Evolutionary conservation across 2,797 vertebrate species (phyloP), one percentile per base, ranked within the genome.

Genomic region (Molossus molossus): DNA sequence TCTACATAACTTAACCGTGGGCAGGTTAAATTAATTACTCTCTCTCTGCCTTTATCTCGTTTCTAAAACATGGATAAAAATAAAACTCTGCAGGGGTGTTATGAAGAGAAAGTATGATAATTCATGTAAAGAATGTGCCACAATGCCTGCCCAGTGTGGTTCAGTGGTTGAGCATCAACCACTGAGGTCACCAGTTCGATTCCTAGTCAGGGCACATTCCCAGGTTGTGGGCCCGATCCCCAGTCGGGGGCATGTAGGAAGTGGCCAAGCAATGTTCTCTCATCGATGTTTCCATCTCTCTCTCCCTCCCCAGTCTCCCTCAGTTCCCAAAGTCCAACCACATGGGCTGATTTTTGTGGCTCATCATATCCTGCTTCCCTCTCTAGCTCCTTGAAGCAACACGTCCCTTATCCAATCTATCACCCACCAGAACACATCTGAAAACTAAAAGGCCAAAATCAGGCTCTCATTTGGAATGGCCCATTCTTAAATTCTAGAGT

Each of bases 401-500:
- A n/a, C 29, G 70, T 90, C 73, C 17, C 23, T 40, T 79, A 40
- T 2, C 14, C 9, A 23, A n/a, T 0, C 9, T 15, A 48, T 29
- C 73, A 9, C n/a, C 81, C 18, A 27, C 64, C 21, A 48, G 10
- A 45, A 45, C 53, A 81, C 45, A 14, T 2, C 13, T 23, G 57
- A 94, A 93, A 82, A 76, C 25, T 37, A 4, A 55, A 94, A 79
- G 33, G 53, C 33, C 58, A n/a, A 81, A 80, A 75, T n/a, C 8
- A 79, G 57, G 48, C 5, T 77, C 45, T 64, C 37, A 33, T 27
- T 48, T 65, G 73, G 64, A 93, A 75, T 48, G 15, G 53, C 9
- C 27, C 20, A 76, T 75, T 58, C 25, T 73, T 65, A 73, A 14
- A 86, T 27, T 50, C 86, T 12, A 48, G 84, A 92, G 55, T 57